Evolutionary conservation across 2,113 vertebrate species (phyloP).

Genomic region (Neolamprologus cancellatus): DNA sequence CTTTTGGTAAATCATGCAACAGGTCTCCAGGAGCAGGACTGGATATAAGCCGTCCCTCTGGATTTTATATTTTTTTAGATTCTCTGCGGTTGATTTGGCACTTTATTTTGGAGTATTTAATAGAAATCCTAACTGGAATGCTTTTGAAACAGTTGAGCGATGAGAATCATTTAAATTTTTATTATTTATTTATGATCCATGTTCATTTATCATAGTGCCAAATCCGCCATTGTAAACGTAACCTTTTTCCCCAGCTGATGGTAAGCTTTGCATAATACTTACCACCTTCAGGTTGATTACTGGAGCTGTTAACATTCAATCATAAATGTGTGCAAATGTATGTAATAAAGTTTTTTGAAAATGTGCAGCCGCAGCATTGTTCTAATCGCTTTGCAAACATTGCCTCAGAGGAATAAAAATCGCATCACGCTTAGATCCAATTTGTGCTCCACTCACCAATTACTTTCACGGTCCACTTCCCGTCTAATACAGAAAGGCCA

Average conservation of each 20-base stretch:
- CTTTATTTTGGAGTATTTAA: constrained; percentile 32
- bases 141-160: constrained; percentile 35
- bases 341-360: constrained; percentile 52
- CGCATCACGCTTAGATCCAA: constrained; percentile 70
- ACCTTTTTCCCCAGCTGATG: not conserved
- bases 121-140: constrained; percentile 13
- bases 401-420: constrained; percentile 64
- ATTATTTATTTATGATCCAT: constrained; percentile 7
- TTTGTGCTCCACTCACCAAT: constrained; percentile 73
- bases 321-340: constrained; percentile 28
- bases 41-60: not conserved
- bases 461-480: constrained; percentile 75
- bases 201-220: not conserved
- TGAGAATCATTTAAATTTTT: constrained; percentile 34
- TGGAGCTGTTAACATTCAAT: constrained; percentile 42
- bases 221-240: not conserved
- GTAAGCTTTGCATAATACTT: not conserved
- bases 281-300: constrained; percentile 28
- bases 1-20: not conserved
- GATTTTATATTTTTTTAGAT: not conserved
- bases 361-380: constrained; percentile 56
- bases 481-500: constrained; percentile 68
- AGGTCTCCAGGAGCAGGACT: not conserved
- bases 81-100: constrained; percentile 34
- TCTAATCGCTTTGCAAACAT: constrained; percentile 68